Evolutionary conservation across 2,113 vertebrate genomes (phyloP).

Genomic region (Struthio camelus): DNA sequence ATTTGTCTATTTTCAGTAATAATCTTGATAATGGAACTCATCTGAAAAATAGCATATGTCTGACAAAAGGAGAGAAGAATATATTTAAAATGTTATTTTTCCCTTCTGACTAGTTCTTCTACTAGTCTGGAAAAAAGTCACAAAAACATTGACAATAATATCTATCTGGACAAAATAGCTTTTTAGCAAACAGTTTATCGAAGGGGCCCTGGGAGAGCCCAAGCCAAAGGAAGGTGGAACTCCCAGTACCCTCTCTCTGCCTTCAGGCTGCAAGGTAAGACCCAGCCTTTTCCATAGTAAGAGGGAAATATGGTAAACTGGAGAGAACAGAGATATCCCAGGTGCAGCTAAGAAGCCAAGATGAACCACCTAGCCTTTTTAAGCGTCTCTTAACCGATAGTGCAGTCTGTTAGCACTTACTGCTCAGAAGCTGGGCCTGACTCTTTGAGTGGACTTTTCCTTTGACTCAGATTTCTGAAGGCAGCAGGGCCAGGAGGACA

Average conservation of each 20-base stretch:
- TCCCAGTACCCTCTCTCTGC: background rate
- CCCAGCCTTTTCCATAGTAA: background rate
- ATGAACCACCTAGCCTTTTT: background rate
- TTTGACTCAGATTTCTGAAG: slow-evolving; percentile 79
- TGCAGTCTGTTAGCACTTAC: background rate
- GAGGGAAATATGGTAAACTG: background rate
- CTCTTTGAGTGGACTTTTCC: slow-evolving; percentile 77
- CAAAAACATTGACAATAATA: background rate
- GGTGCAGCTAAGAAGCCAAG: background rate
- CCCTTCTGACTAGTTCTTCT: background rate
- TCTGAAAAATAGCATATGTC: background rate
- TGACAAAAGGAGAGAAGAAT: background rate
- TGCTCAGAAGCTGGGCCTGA: slow-evolving; percentile 40
- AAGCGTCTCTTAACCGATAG: background rate
- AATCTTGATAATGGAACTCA: background rate
- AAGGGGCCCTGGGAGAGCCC: background rate
- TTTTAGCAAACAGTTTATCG: background rate
- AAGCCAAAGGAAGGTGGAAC: background rate
- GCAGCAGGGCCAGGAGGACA: slow-evolving; percentile 65
- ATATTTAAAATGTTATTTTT: background rate
- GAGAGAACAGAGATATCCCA: background rate
- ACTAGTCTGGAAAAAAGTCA: background rate
- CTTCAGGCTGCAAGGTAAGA: background rate
- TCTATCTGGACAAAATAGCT: background rate
- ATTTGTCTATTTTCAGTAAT: background rate